Evolutionary conservation across 2,888 invertebrate species (phyloP).

Genomic region (Drosophila antonietae): DNA sequence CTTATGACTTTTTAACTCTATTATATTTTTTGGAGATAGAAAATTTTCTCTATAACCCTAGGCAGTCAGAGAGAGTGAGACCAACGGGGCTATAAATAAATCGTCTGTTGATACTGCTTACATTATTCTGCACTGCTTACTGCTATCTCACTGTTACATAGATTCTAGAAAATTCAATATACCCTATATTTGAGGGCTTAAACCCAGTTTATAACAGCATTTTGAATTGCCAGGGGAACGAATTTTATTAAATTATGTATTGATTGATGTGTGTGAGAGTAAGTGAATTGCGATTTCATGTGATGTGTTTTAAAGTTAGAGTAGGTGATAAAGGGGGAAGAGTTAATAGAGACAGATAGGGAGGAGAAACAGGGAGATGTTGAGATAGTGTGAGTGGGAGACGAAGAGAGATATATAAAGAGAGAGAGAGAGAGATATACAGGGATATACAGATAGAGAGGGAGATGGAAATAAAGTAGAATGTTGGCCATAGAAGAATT

Average conservation of each 20-base stretch:
- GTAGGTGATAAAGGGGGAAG: neutral
- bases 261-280: constrained; percentile 9
- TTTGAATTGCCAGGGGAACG: neutral
- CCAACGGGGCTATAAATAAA: too few species aligned
- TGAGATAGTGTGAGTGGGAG: neutral
- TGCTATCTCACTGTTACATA: neutral
- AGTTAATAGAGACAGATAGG: neutral
- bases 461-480: neutral
- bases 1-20: too few species aligned
- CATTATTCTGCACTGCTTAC: too few species aligned
- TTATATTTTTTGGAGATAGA: too few species aligned
- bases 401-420: too few species aligned
- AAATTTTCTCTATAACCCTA: too few species aligned
- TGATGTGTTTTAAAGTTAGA: neutral
- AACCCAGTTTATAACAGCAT: neutral
- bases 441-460: neutral
- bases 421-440: neutral
- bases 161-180: neutral
- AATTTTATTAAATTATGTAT: constrained; percentile 16
- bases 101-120: neutral
- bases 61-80: too few species aligned
- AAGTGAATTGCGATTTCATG: constrained; percentile 2
- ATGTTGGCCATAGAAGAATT: too few species aligned
- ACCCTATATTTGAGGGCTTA: neutral
- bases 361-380: neutral